Evolutionary conservation across 2,888 invertebrate species (phyloP).

Genomic region (Omphaloscelis lunosa): DNA sequence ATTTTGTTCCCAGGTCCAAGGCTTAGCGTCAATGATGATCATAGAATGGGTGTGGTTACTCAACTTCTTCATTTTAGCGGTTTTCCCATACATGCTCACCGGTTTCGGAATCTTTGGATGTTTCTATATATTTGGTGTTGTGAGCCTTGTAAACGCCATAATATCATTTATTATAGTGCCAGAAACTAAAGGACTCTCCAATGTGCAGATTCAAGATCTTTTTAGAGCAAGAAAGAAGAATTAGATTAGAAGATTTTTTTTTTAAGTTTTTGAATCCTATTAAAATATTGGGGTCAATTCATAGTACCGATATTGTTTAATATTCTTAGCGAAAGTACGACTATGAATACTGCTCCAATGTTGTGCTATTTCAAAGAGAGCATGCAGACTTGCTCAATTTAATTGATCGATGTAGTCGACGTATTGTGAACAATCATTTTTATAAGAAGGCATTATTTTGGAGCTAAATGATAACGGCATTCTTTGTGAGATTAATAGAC

Average conservation of each 20-base stretch:
- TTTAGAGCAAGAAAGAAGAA: slow-evolving; percentile 64
- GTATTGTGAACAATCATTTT: background rate
- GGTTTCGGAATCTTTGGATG: slow-evolving; percentile 79
- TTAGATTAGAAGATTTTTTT: slow-evolving; percentile 8
- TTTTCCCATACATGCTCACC: slow-evolving; percentile 80
- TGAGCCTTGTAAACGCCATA: slow-evolving; percentile 74
- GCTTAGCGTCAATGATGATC: slow-evolving; percentile 83
- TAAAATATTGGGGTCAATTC: background rate
- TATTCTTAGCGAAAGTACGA: no score
- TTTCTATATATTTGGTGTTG: slow-evolving; percentile 82
- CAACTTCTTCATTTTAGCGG: slow-evolving; percentile 83
- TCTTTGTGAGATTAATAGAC: slow-evolving; percentile 15
- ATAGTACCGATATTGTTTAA: background rate
- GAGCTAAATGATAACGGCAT: background rate
- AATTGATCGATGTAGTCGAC: background rate
- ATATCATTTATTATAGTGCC: slow-evolving; percentile 81
- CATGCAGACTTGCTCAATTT: background rate
- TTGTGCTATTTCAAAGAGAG: background rate
- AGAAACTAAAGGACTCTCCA: slow-evolving; percentile 88
- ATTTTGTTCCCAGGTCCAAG: slow-evolving; percentile 78
- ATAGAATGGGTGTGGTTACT: slow-evolving; percentile 86
- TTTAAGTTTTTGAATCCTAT: background rate
- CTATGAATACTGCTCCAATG: slow-evolving; percentile 15
- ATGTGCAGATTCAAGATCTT: slow-evolving; percentile 80
- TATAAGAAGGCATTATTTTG: background rate